A percentile compares a stretch with the other conserved stretches of the same genome.
phyloP scores from a whole-genome alignment of 1,140 invertebrate species.

The Conus betulinus region DNA sequence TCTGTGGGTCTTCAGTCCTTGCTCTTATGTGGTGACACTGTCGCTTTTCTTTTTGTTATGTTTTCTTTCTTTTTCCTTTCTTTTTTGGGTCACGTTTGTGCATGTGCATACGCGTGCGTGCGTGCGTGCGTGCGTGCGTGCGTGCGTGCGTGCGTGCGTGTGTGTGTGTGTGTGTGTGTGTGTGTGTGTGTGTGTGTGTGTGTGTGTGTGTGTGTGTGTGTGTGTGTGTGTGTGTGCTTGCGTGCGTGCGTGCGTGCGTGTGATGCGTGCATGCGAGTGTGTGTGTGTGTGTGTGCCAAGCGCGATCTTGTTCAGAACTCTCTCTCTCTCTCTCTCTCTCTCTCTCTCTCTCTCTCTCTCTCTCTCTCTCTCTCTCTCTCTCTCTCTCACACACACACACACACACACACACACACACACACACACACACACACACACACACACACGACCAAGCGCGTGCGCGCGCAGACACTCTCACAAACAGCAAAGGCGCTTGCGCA shows the following conservation, averaged over 20 bases:
- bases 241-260: background rate
- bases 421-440: background rate
- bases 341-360: no score
- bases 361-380: no score
- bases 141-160: background rate
- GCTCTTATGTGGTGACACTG: no score
- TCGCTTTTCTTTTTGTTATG: no score
- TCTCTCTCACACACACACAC: background rate
- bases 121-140: background rate
- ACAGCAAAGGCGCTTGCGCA: slow-evolving; percentile 1
- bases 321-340: no score
- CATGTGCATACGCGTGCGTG: background rate
- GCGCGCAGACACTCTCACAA: background rate
- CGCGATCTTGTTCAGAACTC: no score
- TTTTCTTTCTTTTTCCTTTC: no score
- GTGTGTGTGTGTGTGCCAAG: background rate
- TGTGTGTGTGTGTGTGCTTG: background rate
- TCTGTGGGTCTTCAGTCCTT: no score
- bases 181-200: slow-evolving; percentile 13
- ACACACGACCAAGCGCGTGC: background rate
- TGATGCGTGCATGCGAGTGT: slow-evolving; percentile 11
- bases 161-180: slow-evolving; percentile 31
- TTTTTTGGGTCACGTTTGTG: background rate
- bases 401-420: background rate
- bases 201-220: background rate